These are phyloP conservation scores for Trichosurus vulpecula DNA, from an alignment of 2,797 vertebrate species.

Conservation along the genomic window DNA sequence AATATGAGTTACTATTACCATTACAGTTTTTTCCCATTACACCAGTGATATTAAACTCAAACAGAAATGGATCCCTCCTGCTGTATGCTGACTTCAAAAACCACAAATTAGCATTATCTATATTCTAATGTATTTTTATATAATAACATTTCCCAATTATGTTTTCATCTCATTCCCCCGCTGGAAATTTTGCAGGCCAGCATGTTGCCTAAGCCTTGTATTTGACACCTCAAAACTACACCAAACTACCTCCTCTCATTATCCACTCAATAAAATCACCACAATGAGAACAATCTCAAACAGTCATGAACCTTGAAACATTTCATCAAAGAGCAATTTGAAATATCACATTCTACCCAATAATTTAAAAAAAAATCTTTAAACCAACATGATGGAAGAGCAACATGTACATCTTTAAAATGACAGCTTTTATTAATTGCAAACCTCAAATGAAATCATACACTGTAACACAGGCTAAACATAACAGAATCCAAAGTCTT, in stretches of 20 bases:
- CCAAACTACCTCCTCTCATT: background rate
- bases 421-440: conserved; percentile 8
- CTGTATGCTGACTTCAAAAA: background rate
- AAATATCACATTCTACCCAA: conserved; percentile 45
- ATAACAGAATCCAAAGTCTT: conserved; percentile 5
- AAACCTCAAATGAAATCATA: conserved; percentile 49
- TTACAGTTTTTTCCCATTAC: background rate
- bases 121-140: background rate
- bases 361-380: conserved; percentile 22
- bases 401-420: conserved; percentile 32
- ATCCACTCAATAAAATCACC: background rate
- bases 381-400: conserved; percentile 45
- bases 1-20: background rate
- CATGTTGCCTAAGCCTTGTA: background rate
- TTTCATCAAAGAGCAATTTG: conserved; percentile 37
- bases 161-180: background rate
- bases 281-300: conserved; percentile 22
- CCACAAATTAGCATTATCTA: background rate
- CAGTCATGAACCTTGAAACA: background rate
- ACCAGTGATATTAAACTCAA: background rate
- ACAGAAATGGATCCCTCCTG: background rate
- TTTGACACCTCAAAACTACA: background rate
- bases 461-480: background rate
- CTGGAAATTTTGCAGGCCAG: background rate
- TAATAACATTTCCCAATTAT: background rate